Evolutionary conservation across 2,113 vertebrate species (phyloP).

Genomic region (Stegostoma tigrinum): DNA sequence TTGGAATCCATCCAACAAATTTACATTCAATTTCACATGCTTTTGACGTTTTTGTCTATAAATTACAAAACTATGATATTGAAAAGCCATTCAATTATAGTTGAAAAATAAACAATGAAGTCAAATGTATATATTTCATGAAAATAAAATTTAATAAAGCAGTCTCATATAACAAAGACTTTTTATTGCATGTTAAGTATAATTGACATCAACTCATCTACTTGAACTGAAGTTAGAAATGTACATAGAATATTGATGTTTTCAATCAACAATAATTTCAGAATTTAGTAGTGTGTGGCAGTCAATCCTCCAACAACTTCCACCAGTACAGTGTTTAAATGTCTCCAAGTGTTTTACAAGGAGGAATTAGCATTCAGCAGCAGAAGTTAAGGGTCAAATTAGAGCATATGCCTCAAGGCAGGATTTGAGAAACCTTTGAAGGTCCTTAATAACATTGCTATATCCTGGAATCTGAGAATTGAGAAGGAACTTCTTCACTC

Average conservation of each 20-base stretch:
- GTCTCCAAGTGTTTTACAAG: neutral
- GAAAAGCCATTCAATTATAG: neutral
- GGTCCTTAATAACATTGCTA: neutral
- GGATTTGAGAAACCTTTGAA: neutral
- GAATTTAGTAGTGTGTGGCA: neutral
- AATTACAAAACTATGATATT: neutral
- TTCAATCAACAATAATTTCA: neutral
- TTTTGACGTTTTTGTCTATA: neutral
- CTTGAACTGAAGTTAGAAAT: neutral
- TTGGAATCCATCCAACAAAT: neutral
- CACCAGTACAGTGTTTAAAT: neutral
- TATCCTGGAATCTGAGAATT: neutral
- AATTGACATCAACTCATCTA: neutral
- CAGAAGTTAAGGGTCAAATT: neutral
- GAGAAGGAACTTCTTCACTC: no score
- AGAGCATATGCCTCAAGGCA: neutral
- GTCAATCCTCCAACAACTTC: neutral
- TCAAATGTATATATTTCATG: neutral
- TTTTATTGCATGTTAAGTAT: neutral
- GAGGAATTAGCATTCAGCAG: neutral
- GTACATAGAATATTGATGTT: neutral
- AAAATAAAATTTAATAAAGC: neutral
- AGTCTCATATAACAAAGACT: neutral
- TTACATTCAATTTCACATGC: neutral
- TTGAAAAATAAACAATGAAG: neutral